Evolutionary conservation across 1,140 invertebrate genomes (phyloP).

Genomic region (Laupala kohalensis): DNA sequence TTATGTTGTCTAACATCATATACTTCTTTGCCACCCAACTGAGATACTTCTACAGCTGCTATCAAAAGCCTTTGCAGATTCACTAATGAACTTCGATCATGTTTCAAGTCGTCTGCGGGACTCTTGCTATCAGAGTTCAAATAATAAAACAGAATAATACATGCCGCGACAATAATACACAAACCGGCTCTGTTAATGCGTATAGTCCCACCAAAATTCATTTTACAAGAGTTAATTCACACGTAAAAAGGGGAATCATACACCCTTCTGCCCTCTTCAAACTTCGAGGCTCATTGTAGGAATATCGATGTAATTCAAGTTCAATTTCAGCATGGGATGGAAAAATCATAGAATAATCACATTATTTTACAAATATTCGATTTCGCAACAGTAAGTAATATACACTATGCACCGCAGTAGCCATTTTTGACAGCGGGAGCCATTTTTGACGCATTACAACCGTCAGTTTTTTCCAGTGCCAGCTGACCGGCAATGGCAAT

Average conservation of each 20-base stretch:
- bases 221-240: slow-evolving; percentile 22
- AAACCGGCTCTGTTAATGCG: slow-evolving; percentile 45
- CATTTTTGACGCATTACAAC: not conserved
- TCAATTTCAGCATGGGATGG: no score
- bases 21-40: slow-evolving; percentile 65
- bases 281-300: no score
- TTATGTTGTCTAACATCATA: slow-evolving; percentile 42
- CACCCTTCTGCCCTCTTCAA: no score
- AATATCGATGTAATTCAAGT: no score
- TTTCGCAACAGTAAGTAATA: no score
- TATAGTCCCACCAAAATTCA: slow-evolving; percentile 53
- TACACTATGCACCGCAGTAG: no score
- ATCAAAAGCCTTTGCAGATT: slow-evolving; percentile 63
- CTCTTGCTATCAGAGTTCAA: slow-evolving; percentile 20
- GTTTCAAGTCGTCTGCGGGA: slow-evolving; percentile 13
- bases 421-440: not conserved
- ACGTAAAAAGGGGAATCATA: no score
- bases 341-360: no score
- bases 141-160: slow-evolving; percentile 41
- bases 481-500: slow-evolving; percentile 13
- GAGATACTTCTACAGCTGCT: slow-evolving; percentile 61
- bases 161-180: slow-evolving; percentile 30
- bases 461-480: slow-evolving; percentile 5
- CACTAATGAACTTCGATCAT: slow-evolving; percentile 32
- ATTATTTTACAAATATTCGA: no score